These are phyloP conservation scores for Chloroceryle aenea DNA, from an alignment of 2,113 vertebrate species.

Conservation along the genomic window DNA sequence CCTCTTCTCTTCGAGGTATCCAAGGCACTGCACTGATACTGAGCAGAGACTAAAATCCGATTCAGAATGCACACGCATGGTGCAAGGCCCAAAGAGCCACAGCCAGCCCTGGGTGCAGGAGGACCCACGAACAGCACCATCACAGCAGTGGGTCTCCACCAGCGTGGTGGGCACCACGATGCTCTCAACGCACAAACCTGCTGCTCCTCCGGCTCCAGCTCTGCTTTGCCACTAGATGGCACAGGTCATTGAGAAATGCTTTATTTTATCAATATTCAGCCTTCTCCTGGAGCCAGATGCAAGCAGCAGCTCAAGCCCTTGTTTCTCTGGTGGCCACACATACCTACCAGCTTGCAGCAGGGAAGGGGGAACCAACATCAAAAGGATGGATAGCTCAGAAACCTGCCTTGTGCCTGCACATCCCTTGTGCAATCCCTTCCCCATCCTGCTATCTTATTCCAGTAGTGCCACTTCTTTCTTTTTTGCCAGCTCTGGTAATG, in stretches of 20 bases:
- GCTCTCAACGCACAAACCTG: rapidly evolving
- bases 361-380: not conserved
- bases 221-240: slow-evolving; percentile 70
- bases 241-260: slow-evolving; percentile 68
- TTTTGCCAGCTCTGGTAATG: not conserved
- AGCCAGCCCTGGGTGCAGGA: rapidly evolving
- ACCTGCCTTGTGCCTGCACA: rapidly evolving
- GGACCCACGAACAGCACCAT: not conserved
- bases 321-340: rapidly evolving
- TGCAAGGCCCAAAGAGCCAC: not conserved
- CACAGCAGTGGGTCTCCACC: rapidly evolving
- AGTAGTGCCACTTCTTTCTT: not conserved
- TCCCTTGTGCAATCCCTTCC: not conserved
- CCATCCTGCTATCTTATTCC: not conserved
- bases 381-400: not conserved
- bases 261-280: not conserved
- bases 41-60: not conserved
- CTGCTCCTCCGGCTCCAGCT: not conserved
- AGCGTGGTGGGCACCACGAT: rapidly evolving
- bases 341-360: too few relatives aligned
- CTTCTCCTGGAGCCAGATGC: not conserved
- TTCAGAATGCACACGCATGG: rapidly evolving
- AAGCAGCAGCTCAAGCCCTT: not conserved
- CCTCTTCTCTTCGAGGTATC: not conserved
- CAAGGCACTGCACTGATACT: not conserved